phyloP scores from a whole-genome alignment of 2,888 invertebrate species.

The Calameuta filiformis region DNA sequence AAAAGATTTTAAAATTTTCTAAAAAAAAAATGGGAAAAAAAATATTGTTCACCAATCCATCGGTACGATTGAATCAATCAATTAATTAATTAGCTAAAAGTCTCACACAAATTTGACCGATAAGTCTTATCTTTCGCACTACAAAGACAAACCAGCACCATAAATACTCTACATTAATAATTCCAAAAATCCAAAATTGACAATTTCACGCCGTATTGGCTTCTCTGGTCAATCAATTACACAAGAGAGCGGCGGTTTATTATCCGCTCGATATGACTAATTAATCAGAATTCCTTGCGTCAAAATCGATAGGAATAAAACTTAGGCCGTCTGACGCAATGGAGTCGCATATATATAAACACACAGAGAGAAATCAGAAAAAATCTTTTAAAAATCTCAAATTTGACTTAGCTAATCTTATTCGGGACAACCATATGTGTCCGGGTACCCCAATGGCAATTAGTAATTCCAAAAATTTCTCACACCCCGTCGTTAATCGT shows the following conservation, averaged over 20 bases:
- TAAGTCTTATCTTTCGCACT: neutral
- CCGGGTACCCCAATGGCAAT: neutral
- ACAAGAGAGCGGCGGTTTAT: neutral
- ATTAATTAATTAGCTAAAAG: neutral
- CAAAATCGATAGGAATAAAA: neutral
- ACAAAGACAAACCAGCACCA: neutral
- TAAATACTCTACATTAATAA: neutral
- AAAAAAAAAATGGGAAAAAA: neutral
- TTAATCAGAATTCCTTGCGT: neutral
- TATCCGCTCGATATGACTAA: neutral
- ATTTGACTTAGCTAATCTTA: neutral
- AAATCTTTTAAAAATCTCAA: neutral
- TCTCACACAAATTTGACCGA: neutral
- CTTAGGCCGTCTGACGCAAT: neutral
- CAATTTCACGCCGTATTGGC: neutral
- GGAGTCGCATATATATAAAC: neutral
- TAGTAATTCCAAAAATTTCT: neutral
- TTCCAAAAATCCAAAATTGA: neutral
- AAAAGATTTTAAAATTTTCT: neutral
- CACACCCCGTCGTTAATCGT: neutral
- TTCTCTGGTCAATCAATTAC: neutral
- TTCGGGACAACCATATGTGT: neutral
- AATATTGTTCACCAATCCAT: neutral
- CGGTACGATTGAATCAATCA: neutral
- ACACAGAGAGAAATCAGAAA: neutral